Evolutionary conservation across 1,140 invertebrate genomes (phyloP).

Genomic region (Chironomus striatipennis): DNA sequence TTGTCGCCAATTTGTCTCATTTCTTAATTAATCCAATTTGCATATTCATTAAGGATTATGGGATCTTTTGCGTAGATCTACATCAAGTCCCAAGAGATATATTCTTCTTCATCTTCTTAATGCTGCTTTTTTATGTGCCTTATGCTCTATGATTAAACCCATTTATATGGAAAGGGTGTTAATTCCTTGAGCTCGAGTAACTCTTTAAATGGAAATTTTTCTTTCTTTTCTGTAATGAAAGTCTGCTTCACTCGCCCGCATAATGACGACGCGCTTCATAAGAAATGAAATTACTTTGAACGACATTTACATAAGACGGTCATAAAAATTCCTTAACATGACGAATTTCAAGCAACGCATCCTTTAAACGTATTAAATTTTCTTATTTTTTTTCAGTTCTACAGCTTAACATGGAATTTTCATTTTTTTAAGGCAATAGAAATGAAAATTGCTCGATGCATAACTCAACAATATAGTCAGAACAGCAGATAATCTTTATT

Average conservation of each 20-base stretch:
- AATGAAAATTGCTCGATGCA: not conserved
- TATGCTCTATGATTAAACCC: slow-evolving; percentile 12
- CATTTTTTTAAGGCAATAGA: no score
- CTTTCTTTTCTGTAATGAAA: not conserved
- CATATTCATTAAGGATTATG: slow-evolving; percentile 21
- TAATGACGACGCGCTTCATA: slow-evolving; percentile 4
- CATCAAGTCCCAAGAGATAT: not conserved
- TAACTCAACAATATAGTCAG: not conserved
- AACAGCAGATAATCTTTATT: slow-evolving; percentile 15
- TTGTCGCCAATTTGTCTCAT: slow-evolving; percentile 19
- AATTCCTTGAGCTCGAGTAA: not conserved
- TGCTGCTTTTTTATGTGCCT: not conserved
- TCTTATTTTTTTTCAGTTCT: not conserved
- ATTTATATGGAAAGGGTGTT: slow-evolving; percentile 13
- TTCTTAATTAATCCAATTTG: slow-evolving; percentile 23
- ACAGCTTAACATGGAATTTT: no score
- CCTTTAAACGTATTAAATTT: not conserved
- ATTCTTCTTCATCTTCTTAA: not conserved
- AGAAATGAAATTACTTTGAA: not conserved
- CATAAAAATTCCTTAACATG: slow-evolving; percentile 21
- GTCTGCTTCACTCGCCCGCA: not conserved
- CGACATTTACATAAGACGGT: slow-evolving; percentile 4
- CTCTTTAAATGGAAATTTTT: slow-evolving; percentile 8
- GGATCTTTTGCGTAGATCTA: not conserved
- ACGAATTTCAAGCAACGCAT: slow-evolving; percentile 5